Percentiles rank a stretch among this genome's conserved stretches.
Evolutionary conservation across 1,140 invertebrate genomes (phyloP).

Genomic region (Dreissena rostriformis): DNA sequence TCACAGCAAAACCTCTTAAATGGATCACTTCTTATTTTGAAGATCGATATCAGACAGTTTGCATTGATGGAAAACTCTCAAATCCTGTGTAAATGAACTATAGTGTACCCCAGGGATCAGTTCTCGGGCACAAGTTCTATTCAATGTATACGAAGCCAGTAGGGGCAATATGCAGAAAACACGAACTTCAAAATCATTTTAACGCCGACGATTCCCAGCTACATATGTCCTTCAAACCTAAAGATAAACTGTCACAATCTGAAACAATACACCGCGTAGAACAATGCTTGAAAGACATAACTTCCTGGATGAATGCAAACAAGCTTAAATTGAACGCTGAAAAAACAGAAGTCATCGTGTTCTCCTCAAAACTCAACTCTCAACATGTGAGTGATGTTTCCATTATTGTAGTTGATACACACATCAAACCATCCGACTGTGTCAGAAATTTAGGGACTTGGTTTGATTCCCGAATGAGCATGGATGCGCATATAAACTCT

Average conservation of each 20-base stretch:
- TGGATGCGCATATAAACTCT: no score
- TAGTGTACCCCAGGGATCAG: conserved; percentile 39
- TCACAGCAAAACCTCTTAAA: conserved; percentile 8
- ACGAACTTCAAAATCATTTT: conserved; percentile 35
- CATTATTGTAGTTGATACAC: no score
- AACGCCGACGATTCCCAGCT: conserved; percentile 37
- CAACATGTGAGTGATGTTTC: no score
- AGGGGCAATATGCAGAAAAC: conserved; percentile 37
- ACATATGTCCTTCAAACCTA: conserved; percentile 33
- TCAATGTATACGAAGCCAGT: conserved; percentile 45
- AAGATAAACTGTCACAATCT: neutral
- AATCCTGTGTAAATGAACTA: conserved; percentile 18
- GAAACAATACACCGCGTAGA: conserved; percentile 30
- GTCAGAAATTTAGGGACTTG: no score
- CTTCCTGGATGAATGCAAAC: conserved; percentile 37
- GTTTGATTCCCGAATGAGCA: no score
- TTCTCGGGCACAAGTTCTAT: conserved; percentile 34
- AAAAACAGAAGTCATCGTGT: conserved; percentile 45
- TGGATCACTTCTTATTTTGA: conserved; percentile 39
- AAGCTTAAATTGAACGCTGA: conserved; percentile 37
- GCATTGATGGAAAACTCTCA: conserved; percentile 30
- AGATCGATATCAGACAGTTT: conserved; percentile 42
- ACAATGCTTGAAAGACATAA: conserved; percentile 20
- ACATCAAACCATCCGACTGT: no score
- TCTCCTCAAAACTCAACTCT: no score